Base-by-base conservation (phyloP, 2,113 vertebrate species). In the Microtus pennsylvanicus region DNA sequence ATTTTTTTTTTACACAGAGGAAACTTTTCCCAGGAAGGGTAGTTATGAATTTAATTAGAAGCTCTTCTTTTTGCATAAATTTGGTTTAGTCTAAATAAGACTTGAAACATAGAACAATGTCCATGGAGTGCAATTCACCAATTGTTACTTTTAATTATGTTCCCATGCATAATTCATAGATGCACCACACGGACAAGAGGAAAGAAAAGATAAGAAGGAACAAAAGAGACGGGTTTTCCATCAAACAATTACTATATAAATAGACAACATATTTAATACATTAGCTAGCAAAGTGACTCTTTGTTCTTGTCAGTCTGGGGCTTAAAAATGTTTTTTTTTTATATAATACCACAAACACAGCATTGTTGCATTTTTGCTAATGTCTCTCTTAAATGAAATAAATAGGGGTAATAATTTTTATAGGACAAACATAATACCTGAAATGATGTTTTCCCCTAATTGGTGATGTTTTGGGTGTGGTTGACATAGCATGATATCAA, bases 151-250 rank as follows among this genome's bases (percentile, higher is more conserved):
- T 98, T 98, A 98, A 98, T 98, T 98, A 96, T 70, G 70, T 96
- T 98, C 98, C 75, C 92, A 95, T 98, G 94, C 96, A 97, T 98
- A 97, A 98, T 98, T 98, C 97, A 98, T 98, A 98, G 97, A 97
- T 96, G 93, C 52, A 92, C 70, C 97, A 96, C 87, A 90, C 94
- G 93, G 95, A 96, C 22, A 87, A 97, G 96, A 98, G 72, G 70
- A 35, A 97, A 98, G 86, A 94, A 98, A 96, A 94, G 89, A 90
- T 87, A 97, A 98, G 96, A 96, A 47, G 92, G 81, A 97, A 98
- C 85, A 97, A 97, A 98, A 96, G 95, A 96, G 94, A 70, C 85
- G 76, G 97, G 97, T 98, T 97, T 93, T 97, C 97, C 77, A 96
- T 94, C 97, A 98, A 98, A 97, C 94, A 97, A 93, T 95, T 97